Evolutionary conservation across 2,888 invertebrate species (phyloP), one percentile per base, ranked within the genome.

Genomic region (Tenthredo notha): DNA sequence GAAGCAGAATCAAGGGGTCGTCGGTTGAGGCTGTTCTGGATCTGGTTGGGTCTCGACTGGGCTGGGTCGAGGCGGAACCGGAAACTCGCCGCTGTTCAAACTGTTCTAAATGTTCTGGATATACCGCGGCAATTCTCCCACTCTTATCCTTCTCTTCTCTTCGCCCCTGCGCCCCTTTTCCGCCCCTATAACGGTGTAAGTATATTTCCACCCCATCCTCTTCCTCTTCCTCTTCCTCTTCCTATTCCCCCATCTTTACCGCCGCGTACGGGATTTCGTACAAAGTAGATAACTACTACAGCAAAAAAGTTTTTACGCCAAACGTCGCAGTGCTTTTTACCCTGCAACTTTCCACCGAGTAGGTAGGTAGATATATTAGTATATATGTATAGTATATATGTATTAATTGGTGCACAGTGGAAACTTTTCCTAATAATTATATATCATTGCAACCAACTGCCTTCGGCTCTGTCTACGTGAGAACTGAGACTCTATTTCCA

Each of bases 191-290:
- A 43, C 61, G 43, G 61, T 50, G 29, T 84, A 83, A 84, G 70
- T 84, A 78, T 85, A 47, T 58, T 84, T 54, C 65, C 29, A 37
- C 84, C 80, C 47, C 58, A 58, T 84, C 70, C 37, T 61, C 61
- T 85, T 54, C 74, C 84, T 74, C 72, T 80, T 84, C 87, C 86
- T 84, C 82, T 85, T 25, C 29, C 65, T 29, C 65, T 87, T 85
- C 61, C 84, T 67, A 67, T 58, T 72, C 84, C 67, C 77, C 54
- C 54, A 77, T 77, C 50, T 54, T 77, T 54, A 54, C 50, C 54
- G 50, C 54, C 77, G 50, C 29, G 54, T 54, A 77, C 77, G 77
- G 77, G 77, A 77, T 77, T 77, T 77, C 33, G 77, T 77, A 77
- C 54, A 29, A 77, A 77, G 77, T 77, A 43, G 72, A 74, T 74